Evolutionary conservation across 2,888 invertebrate genomes (phyloP).

Genomic region (Eilema sororculum): DNA sequence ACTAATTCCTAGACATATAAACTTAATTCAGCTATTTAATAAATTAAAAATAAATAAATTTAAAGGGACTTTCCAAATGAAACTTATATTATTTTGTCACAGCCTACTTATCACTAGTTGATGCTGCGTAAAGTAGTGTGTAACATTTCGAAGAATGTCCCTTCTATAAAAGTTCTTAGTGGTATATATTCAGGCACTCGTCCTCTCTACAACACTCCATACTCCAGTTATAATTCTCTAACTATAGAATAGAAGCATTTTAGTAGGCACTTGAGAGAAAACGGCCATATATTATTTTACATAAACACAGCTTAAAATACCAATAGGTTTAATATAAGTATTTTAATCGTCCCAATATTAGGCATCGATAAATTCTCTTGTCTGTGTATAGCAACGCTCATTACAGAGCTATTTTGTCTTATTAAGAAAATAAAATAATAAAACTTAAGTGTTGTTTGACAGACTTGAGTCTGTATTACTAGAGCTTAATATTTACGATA

Average conservation of each 20-base stretch:
- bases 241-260: conserved; percentile 60
- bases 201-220: conserved; percentile 42
- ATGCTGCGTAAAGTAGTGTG: conserved; percentile 44
- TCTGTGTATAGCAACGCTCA: conserved; percentile 32
- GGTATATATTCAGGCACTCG: conserved; percentile 43
- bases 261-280: conserved; percentile 68
- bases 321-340: conserved; percentile 34
- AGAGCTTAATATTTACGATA: conserved; percentile 43
- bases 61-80: conserved; percentile 27
- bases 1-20: conserved; percentile 11
- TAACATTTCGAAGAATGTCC: conserved; percentile 33
- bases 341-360: conserved; percentile 37
- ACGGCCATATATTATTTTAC: conserved; percentile 40
- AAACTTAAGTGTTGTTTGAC: conserved; percentile 33
- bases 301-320: conserved; percentile 30
- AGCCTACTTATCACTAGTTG: conserved; percentile 49
- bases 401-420: conserved; percentile 30
- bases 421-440: conserved; percentile 33
- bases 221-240: conserved; percentile 54
- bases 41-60: conserved; percentile 9
- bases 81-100: conserved; percentile 42
- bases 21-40: conserved; percentile 9
- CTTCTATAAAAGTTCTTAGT: conserved; percentile 16
- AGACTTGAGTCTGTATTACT: conserved; percentile 25
- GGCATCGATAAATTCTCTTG: conserved; percentile 37